Evolutionary conservation across 2,113 vertebrate species (phyloP), one percentile per base, ranked within the genome.

Genomic region (Oncorhynchus gorbuscha): DNA sequence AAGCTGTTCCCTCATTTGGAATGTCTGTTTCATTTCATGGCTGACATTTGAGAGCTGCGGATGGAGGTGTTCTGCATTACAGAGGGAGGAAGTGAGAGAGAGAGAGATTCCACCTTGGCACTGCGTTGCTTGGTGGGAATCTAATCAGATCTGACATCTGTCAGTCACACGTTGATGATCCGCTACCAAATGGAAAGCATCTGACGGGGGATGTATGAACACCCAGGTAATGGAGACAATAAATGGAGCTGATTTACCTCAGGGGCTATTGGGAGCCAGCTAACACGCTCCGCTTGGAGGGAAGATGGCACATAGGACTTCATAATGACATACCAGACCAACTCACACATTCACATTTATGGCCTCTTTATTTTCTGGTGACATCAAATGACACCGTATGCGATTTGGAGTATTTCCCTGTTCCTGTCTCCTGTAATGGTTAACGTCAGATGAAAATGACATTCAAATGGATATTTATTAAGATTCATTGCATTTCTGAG

Each of bases 21-120:
- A 69, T 91, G 92, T 92, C 90, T 84, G 81, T 87, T 84, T 82
- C 88, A 93, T 93, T 92, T 92, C 90, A 92, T 83, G 90, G 89
- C 39, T 83, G 86, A 79, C 77, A 78, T 85, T 84, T 82, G 78
- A 89, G 84, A 83, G 76, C 80, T 79, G 78, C 58, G 72, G 81
- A 87, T 78, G 83, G 89, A 75, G 82, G 81, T 70, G 16, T 88
- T 84, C 39, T 45, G 39, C 0, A 45, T 55, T 55, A 18, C 14
- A 55, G 51, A 55, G 51, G 51, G 51, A 55, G 16, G 51, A 18
- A 1, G 39, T 3, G 39, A 12, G 39, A 45, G 80, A 75, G 68
- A 51, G 66, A 24, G 12, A 67, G 68, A 64, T 71, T 73, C 76
- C 81, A 73, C 83, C 79, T 81, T 89, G 73, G n/a, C 87, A 83